Base-by-base conservation (phyloP, 1,140 invertebrate species). In the Drosophila paulistorum region DNA sequence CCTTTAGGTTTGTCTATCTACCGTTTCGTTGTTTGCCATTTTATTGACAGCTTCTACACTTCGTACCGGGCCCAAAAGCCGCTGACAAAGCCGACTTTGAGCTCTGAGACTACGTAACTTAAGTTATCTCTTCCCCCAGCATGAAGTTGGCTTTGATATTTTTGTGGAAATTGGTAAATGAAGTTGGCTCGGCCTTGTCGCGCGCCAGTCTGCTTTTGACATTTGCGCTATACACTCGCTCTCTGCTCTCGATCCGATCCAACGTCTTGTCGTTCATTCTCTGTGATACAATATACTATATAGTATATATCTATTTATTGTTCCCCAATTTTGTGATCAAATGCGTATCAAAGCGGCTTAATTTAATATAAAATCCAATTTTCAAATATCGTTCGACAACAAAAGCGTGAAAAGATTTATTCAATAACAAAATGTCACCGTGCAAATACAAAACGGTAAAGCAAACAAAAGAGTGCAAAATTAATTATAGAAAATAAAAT, bases 171-270 rank as follows among this genome's bases (percentile, higher is more conserved):
- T 69, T 77, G 82, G 83, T 85, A 89, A 89, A 89, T 84, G 77
- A 87, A 89, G 84, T 89, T 65, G 68, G 55, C 77, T 80, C 68
- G 79, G 80, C 84, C 84, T 89, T 89, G 84, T 81, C 84, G 77
- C 80, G 68, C 67, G 77, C 71, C 84, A 89, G 84, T 89, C 80
- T 81, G 57, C 68, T 70, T 74, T 68, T 79, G 74, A 71, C 80
- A 67, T 79, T 83, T 70, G 81, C 72, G 68, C 68, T 66, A 65
- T 66, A 71, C 74, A 65, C 76, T 83, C 70, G 77, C 62, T 72
- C 77, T 67, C 79, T 68, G 73, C 65, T 72, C 65, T 72, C 77
- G 51, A 23, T 68, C 14, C 14, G 39, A 33, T 17, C 37, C 17
- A 13, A 20, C 59, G 41, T 30, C 65, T 59, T 37, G 42, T 57